Evolutionary conservation across 2,888 invertebrate species (phyloP), one percentile per base, ranked within the genome.

Genomic region (Ophion ellenae): DNA sequence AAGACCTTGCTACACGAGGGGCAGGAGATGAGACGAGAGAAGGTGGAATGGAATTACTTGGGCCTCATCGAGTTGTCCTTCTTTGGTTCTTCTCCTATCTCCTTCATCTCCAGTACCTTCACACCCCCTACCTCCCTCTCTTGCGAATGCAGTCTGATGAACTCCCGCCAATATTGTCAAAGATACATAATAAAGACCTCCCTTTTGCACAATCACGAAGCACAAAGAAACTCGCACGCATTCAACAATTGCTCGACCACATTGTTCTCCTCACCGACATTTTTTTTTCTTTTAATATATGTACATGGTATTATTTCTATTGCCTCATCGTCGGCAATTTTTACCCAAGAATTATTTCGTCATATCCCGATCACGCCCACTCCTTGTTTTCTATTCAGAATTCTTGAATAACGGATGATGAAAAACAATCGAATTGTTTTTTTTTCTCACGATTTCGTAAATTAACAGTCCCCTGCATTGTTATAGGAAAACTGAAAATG

Each of bases 1-100:
- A 88, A 87, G 86, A 82, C 87, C 86, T 86, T 86, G 87, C 88
- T 89, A 88, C 85, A 85, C 88, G 85, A 85, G 80, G 45, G 61
- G 45, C 14, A n/a, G 61, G 66, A 11, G 24, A 53, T 53, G 53
- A 53, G 17, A 53, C 53, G 53, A 53, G 69, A 36, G 59, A 36
- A 32, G 57, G 57, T 71, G 75, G 45, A 80, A 84, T 71, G 84
- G 75, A 36, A 85, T 74, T 87, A 83, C 67, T 69, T 71, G 76
- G 28, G 85, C 76, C 86, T 88, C 84, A 88, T 81, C 71, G 71
- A 77, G 67, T 83, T 84, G 84, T 84, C 83, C 85, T 85, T 88
- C 87, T 79, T 87, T 80, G 84, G 53, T 14, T 53, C 53, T 17
- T 53, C 53, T 53, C 11, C 17, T 53, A 11, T 14, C 14, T 53